Evolutionary conservation across 2,888 invertebrate species (phyloP), one percentile per base, ranked within the genome.

Genomic region (Ganaspis brasiliensis): DNA sequence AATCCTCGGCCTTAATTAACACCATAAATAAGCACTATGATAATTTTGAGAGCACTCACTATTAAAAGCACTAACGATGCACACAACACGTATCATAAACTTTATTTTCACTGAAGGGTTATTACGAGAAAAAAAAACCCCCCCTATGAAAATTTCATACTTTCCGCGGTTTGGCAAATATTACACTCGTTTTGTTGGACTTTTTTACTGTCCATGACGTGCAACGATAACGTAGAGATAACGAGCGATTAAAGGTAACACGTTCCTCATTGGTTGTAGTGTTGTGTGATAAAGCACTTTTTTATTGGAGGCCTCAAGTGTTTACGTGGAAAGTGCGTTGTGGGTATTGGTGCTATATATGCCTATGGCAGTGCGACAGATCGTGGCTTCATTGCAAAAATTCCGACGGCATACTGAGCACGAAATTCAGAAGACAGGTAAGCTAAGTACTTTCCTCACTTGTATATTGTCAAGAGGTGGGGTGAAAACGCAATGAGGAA

Each of bases 381-480:
- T 10, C 57, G 76, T 21, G 55, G 72, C 73, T 78, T 55, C 72
- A 76, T 77, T 80, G 85, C 81, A 83, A 82, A 85, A 85, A 86
- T 86, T 78, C 82, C 82, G 74, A 57, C 72, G 72, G 78, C 79
- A 52, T 72, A 76, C 76, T 81, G 79, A 80, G 78, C 77, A 76
- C 81, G 86, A 85, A 84, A 86, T 86, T 85, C 83, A 81, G 83
- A 79, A 79, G 79, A 83, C 81, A 85, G 82, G 81, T 63, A 76
- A 67, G 85, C 81, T 81, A 81, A 84, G 57, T 24, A 57, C 57
- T 57, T 57, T 26, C 24, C 57, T 31, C 31, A 31, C 24, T 24
- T n/a, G n/a, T n/a, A n/a, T n/a, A n/a, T 14, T 57, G 26, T 57
- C 57, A 26, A 57, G 57, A 26, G 57, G 24, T 14, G 24, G 26